Conservation (phyloP, 2,113 vertebrate genomes). For the Leptodactylus fuscus region DNA sequence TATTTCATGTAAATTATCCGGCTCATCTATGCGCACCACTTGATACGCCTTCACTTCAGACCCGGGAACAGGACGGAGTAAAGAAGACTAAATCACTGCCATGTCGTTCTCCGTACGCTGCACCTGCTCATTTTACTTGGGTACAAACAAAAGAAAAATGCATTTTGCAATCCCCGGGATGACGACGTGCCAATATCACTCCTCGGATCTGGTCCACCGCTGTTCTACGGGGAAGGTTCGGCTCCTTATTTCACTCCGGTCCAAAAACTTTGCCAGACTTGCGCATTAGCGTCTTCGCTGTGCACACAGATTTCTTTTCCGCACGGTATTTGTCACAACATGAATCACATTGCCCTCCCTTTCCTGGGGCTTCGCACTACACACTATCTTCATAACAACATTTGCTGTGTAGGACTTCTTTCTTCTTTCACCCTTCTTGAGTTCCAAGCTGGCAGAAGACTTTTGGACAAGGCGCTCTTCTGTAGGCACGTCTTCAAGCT, state of each 20-base stretch:
- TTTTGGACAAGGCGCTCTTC: conserved; percentile 37
- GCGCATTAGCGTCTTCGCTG: conserved; percentile 18
- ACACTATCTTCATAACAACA: conserved; percentile 60
- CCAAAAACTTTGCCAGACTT: conserved; percentile 32
- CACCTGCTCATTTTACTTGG: conserved; percentile 17
- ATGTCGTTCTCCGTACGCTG: background rate
- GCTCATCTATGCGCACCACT: background rate
- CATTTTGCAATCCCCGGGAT: background rate
- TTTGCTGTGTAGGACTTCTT: conserved; percentile 60
- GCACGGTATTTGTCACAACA: conserved; percentile 60
- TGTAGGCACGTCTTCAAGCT: conserved; percentile 59
- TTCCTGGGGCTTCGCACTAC: conserved; percentile 15
- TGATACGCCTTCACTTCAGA: background rate
- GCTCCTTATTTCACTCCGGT: conserved; percentile 9
- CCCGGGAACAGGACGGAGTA: background rate
- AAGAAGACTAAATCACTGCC: background rate
- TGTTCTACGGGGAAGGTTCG: background rate
- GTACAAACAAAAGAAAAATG: background rate
- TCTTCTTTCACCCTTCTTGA: conserved; percentile 51
- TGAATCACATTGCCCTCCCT: conserved; percentile 41
- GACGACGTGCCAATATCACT: conserved; percentile 10
- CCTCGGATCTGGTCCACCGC: background rate
- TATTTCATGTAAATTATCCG: background rate
- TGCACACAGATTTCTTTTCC: conserved; percentile 46
- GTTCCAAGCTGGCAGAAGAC: conserved; percentile 58